Evolutionary conservation across 2,797 vertebrate species (phyloP), one percentile per base, ranked within the genome.

Genomic region (Eidolon dupreanum): DNA sequence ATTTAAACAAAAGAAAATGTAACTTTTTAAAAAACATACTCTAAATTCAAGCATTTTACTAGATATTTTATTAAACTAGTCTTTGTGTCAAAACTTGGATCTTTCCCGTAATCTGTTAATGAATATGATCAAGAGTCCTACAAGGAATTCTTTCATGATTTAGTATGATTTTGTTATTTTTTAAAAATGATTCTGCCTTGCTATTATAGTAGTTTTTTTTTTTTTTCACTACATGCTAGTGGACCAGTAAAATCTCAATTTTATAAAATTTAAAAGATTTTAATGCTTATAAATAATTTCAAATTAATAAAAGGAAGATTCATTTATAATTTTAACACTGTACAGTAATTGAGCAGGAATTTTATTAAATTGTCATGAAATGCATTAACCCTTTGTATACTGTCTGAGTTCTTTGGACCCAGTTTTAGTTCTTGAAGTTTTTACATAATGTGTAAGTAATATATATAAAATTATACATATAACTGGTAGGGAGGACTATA

Each of bases 331-430:
- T 81, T 85, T 71, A 82, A 71, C n/a, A 19, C 8, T 86, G 6
- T 96, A 17, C 70, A 79, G 16, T 38, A 92, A 2, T 57, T 81
- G 0, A 20, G 77, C 19, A 49, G 55, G 16, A 90, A 71, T 86
- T 92, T 84, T 59, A 79, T 87, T 77, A 70, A 91, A 63, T 95
- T 73, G 8, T 46, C n/a, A 1, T 85, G 26, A 96, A 90, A 46
- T 88, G 1, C 11, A 57, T 91, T 81, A 88, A 68, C 20, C 24
- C 7, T 83, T 55, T 12, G 7, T 85, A 6, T 59, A 33, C 16
- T 38, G 0, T 73, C 8, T 38, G 63, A 2, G 19, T 94, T 93
- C 77, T 90, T 73, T 77, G 83, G 15, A 96, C 28, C 0, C 33
- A 75, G 38, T 90, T 92, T 82, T 85, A 70, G n/a, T 36, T 89